Conservation (phyloP, 2,888 invertebrate species). For the Poecilobothrus nobilitatus region DNA sequence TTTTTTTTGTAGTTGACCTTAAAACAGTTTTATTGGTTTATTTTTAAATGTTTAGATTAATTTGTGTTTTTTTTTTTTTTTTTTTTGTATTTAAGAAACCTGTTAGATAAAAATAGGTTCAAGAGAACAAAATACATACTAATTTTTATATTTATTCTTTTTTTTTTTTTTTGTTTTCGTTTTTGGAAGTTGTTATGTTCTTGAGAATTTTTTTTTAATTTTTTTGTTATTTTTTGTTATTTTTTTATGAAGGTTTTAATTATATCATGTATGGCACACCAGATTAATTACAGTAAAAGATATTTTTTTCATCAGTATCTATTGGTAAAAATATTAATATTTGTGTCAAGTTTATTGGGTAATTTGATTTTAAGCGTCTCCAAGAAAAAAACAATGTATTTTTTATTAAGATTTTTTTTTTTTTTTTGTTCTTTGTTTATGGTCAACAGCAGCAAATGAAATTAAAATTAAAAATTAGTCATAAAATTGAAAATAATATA, state of each 20-base stretch:
- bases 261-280: not conserved
- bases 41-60: not conserved
- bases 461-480: too few relatives aligned
- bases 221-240: not conserved
- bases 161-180: not conserved
- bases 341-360: not conserved
- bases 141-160: too few relatives aligned
- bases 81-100: not conserved
- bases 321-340: not conserved
- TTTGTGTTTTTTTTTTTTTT: not conserved
- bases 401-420: too few relatives aligned
- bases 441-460: too few relatives aligned
- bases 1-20: not conserved
- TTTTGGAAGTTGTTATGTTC: not conserved
- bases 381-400: too few relatives aligned
- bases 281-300: not conserved
- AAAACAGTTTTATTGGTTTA: constrained; percentile 4
- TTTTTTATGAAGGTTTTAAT: not conserved
- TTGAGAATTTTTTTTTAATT: not conserved
- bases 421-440: too few relatives aligned
- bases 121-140: too few relatives aligned
- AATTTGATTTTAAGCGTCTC: not conserved
- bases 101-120: constrained; percentile 5
- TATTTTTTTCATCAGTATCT: not conserved
- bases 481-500: too few relatives aligned